These are phyloP conservation scores for Atherinomorus stipes DNA, from an alignment of 2,113 vertebrate species.

Conservation along the genomic window DNA sequence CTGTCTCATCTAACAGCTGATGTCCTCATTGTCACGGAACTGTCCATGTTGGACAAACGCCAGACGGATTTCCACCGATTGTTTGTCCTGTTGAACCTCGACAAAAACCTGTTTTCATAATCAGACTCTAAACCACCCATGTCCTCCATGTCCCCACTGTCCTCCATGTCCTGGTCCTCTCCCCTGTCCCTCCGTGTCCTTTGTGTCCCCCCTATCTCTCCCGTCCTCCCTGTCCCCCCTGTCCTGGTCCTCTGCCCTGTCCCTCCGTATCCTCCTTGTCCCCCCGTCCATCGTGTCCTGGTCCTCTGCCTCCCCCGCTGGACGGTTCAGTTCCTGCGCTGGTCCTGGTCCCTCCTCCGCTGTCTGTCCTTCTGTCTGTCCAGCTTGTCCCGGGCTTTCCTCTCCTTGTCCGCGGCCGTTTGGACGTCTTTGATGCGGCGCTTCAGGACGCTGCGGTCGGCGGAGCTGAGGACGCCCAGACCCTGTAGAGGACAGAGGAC, in stretches of 20 bases:
- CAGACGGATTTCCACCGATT: no score
- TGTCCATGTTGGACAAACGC: no score
- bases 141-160: no score
- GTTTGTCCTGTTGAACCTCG: no score
- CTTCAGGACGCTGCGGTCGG: constrained; percentile 88
- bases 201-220: no score
- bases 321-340: constrained; percentile 78
- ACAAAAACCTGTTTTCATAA: no score
- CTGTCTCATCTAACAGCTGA: no score
- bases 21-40: no score
- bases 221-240: neutral
- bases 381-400: constrained; percentile 88
- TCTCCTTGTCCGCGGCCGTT: constrained; percentile 84
- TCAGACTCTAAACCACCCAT: no score
- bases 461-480: constrained; percentile 87
- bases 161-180: no score
- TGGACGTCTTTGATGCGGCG: constrained; percentile 89
- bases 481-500: constrained; percentile 68
- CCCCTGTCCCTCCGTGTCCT: no score
- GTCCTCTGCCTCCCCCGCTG: constrained; percentile 12
- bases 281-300: neutral
- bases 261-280: neutral
- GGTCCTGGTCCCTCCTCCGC: constrained; percentile 83
- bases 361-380: constrained; percentile 89
- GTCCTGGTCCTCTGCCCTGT: neutral